Conservation (phyloP, 1,140 invertebrate genomes). For the Danaus melanippus region DNA sequence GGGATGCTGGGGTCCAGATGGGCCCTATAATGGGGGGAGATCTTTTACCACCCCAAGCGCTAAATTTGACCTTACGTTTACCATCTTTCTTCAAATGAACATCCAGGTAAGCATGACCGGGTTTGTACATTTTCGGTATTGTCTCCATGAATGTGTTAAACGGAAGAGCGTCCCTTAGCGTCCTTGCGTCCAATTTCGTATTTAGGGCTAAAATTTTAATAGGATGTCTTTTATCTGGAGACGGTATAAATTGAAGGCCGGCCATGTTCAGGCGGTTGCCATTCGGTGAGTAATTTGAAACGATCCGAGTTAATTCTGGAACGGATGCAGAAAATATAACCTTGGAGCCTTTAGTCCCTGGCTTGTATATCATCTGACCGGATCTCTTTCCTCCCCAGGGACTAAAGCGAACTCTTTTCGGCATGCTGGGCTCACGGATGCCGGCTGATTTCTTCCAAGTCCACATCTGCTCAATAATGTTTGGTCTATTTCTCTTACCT, state of each 20-base stretch:
- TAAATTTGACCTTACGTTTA: slow-evolving; percentile 62
- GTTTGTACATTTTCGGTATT: slow-evolving; percentile 46
- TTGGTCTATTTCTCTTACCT: slow-evolving; percentile 43
- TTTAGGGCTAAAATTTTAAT: slow-evolving; percentile 47
- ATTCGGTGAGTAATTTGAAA: slow-evolving; percentile 48
- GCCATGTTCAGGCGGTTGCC: slow-evolving; percentile 32
- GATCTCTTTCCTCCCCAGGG: slow-evolving; percentile 63
- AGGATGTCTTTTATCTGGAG: slow-evolving; percentile 46
- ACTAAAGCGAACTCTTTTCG: slow-evolving; percentile 58
- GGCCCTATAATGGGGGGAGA: slow-evolving; percentile 61
- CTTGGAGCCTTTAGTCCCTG: slow-evolving; percentile 42
- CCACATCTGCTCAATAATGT: slow-evolving; percentile 46
- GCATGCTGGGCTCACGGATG: slow-evolving; percentile 58
- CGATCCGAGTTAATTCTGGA: slow-evolving; percentile 49
- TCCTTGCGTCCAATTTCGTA: slow-evolving; percentile 35
- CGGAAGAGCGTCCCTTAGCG: slow-evolving; percentile 43
- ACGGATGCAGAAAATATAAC: slow-evolving; percentile 49
- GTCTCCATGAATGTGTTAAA: slow-evolving; percentile 47
- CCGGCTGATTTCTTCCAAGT: slow-evolving; percentile 46
- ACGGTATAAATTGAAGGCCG: slow-evolving; percentile 44
- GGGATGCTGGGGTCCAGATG: slow-evolving; percentile 52
- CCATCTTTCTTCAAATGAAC: slow-evolving; percentile 57
- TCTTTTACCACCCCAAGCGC: slow-evolving; percentile 57
- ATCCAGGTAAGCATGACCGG: slow-evolving; percentile 50
- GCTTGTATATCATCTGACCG: slow-evolving; percentile 55